Base-by-base conservation (phyloP, 1,140 invertebrate genomes). In the Drosophila watanabei region DNA sequence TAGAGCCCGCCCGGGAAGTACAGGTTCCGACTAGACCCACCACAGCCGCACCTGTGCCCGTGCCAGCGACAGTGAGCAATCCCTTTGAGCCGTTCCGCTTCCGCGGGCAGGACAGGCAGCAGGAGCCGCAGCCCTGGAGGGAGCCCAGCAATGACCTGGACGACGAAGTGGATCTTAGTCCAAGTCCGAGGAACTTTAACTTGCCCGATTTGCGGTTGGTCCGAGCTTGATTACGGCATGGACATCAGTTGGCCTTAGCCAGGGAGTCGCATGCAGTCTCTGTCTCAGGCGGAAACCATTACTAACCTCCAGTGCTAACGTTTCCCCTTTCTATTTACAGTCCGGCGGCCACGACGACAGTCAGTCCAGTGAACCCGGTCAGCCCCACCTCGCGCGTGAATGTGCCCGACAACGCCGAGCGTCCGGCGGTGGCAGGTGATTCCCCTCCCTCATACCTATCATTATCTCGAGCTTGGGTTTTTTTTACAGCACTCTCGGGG, bases 161-260 rank as follows among this genome's bases (percentile, higher is more conserved):
- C 20, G 54, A 24, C 6, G 54, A 57, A 10, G 54, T 11, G 20
- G 54, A 56, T 1, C 2, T 24, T 5, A 37, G 16, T 30, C 60
- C 60, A 1, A 63, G n/a, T 16, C 13, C 16, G 4, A 37, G 14
- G 8, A 16, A 56, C 18, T 32, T 66, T 8, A 10, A 4, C 10
- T n/a, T 35, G 11, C 18, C 35, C 43, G 46, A 52, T 16, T 4
- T 28, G 32, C 63, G 66, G 66, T 70, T 69, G 39, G 66, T 70
- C 33, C 32, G 35, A 69, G 30, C n/a, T 60, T 70, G 5, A 35
- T 60, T 41, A 37, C 28, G 71, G 71, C 71, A 75, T 73, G 71
- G 14, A 75, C 68, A 73, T 75, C 71, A 37, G 69, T 61, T 37
- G 71, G 71, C 71, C 71, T 73, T 39, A 73, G 71, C 69, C 71